phyloP scores from a whole-genome alignment of 2,888 invertebrate genomes.

The Pterostichus madidus region DNA sequence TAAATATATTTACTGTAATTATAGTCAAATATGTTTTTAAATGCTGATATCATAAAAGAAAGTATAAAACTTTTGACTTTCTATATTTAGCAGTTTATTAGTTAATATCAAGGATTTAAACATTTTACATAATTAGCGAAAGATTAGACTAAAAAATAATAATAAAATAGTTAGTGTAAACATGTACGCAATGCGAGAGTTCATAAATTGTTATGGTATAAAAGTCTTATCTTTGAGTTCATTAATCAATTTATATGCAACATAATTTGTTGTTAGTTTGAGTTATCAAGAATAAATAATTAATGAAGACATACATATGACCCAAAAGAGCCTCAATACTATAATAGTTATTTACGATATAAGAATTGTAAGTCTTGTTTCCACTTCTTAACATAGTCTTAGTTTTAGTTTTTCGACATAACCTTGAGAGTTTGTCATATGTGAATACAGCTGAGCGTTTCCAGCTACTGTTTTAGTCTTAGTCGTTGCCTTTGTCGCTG shows the following conservation, averaged over 20 bases:
- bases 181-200: background rate
- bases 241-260: background rate
- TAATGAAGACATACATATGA: too few relatives aligned
- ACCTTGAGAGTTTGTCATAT: too few relatives aligned
- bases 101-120: slow-evolving; percentile 37
- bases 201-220: background rate
- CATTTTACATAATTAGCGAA: slow-evolving; percentile 4
- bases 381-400: too few relatives aligned
- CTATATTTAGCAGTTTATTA: slow-evolving; percentile 46
- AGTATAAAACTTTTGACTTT: slow-evolving; percentile 44
- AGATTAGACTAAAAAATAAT: too few relatives aligned
- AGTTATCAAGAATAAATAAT: too few relatives aligned
- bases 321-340: too few relatives aligned
- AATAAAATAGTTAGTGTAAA: background rate
- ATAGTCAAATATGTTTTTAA: slow-evolving; percentile 45
- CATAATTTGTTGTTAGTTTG: background rate
- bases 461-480: too few relatives aligned
- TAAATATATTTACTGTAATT: slow-evolving; percentile 35
- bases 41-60: slow-evolving; percentile 37
- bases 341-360: too few relatives aligned
- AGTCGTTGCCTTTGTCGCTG: too few relatives aligned
- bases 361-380: too few relatives aligned
- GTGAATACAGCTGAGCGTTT: too few relatives aligned
- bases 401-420: too few relatives aligned
- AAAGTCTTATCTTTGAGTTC: background rate